These are phyloP conservation scores for Ophion slaviceki DNA, from an alignment of 2,888 invertebrate species.

Conservation along the genomic window DNA sequence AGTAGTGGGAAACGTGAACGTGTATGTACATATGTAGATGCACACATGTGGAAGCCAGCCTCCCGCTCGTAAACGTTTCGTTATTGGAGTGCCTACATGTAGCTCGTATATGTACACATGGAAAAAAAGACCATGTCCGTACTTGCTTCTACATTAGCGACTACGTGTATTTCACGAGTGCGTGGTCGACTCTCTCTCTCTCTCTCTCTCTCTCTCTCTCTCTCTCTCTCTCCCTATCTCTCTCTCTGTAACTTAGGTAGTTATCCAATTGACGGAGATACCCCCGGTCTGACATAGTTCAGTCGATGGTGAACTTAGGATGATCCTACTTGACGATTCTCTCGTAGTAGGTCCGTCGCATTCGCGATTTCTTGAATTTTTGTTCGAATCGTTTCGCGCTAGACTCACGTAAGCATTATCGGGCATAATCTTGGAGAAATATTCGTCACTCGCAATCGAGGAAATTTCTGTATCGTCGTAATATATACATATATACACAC, in stretches of 20 bases:
- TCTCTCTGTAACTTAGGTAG: conserved; percentile 73
- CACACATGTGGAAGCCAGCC: background rate
- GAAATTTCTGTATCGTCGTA: background rate
- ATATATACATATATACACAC: background rate
- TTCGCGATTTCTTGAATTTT: background rate
- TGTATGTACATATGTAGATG: background rate
- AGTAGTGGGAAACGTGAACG: background rate
- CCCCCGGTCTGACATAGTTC: conserved; percentile 81
- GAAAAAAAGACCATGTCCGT: conserved; percentile 30
- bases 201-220: too few species aligned
- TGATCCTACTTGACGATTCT: conserved; percentile 73
- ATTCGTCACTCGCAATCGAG: conserved; percentile 11
- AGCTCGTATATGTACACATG: conserved; percentile 31
- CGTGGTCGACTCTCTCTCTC: conserved; percentile 65
- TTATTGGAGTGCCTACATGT: conserved; percentile 29
- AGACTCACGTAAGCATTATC: conserved; percentile 8
- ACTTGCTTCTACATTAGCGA: conserved; percentile 47
- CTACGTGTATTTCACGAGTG: conserved; percentile 56
- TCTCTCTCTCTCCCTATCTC: conserved; percentile 42
- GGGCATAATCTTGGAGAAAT: conserved; percentile 9
- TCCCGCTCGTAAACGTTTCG: conserved; percentile 20
- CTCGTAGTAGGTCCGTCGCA: conserved; percentile 51
- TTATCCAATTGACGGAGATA: conserved; percentile 81
- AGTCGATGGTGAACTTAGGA: conserved; percentile 80
- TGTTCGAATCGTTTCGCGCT: conserved; percentile 2